Percentiles rank a stretch among this genome's conserved stretches.
Evolutionary conservation across 2,888 invertebrate species (phyloP).

Genomic region (Thymelicus lineola): DNA sequence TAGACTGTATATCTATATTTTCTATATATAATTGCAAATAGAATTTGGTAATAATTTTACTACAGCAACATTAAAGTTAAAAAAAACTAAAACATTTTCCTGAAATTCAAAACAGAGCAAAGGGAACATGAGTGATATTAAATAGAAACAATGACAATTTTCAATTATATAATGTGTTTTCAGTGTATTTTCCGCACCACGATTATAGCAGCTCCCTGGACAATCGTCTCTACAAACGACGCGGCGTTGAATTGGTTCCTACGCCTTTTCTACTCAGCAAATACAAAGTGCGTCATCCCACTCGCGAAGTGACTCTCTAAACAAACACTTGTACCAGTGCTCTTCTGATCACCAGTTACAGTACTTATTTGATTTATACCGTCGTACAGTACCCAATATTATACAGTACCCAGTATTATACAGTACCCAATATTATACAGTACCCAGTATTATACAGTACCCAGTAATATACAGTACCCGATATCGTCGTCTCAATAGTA

Average conservation of each 20-base stretch:
- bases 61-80: too few species aligned
- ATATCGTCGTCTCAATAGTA: too few species aligned
- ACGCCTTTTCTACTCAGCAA: constrained; percentile 82
- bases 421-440: not conserved
- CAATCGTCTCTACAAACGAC: constrained; percentile 57
- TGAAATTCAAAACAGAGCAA: too few species aligned
- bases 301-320: constrained; percentile 66
- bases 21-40: too few species aligned
- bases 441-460: too few species aligned
- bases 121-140: too few species aligned
- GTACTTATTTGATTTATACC: not conserved
- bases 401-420: not conserved
- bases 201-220: constrained; percentile 60
- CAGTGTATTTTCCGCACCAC: constrained; percentile 54
- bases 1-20: too few species aligned
- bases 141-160: not conserved
- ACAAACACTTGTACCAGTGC: not conserved
- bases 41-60: too few species aligned
- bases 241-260: constrained; percentile 75
- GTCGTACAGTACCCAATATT: not conserved
- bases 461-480: not conserved
- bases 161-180: constrained; percentile 31
- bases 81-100: too few species aligned
- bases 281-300: constrained; percentile 64
- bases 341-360: not conserved